These are phyloP conservation scores for Drosophila bocqueti DNA, from an alignment of 1,140 invertebrate genomes.

Conservation along the genomic window DNA sequence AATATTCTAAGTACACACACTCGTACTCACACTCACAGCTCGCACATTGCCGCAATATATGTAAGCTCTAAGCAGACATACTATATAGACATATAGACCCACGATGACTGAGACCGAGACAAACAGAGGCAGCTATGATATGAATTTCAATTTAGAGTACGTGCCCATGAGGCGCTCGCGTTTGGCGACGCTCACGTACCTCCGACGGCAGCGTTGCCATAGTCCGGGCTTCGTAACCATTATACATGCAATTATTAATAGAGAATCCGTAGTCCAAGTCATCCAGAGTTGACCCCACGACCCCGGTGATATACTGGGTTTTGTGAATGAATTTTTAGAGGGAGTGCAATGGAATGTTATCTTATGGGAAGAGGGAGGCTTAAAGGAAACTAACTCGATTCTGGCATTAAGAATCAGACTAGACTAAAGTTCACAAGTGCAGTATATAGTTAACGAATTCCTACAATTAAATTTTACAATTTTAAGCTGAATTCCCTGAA, in stretches of 20 bases:
- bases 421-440: too few species aligned
- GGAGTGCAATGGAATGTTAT: neutral
- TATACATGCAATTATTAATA: conserved; percentile 66
- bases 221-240: conserved; percentile 30
- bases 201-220: conserved; percentile 14
- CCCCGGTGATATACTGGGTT: neutral
- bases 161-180: conserved; percentile 71
- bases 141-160: conserved; percentile 79
- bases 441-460: too few species aligned
- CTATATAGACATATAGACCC: conserved; percentile 22
- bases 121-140: conserved; percentile 71
- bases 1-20: conserved; percentile 66
- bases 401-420: too few species aligned
- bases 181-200: conserved; percentile 62
- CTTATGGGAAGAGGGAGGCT: neutral
- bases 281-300: conserved; percentile 29
- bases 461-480: neutral
- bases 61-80: conserved; percentile 15
- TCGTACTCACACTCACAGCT: conserved; percentile 16
- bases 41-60: conserved; percentile 30
- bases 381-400: neutral
- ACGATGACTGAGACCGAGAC: conserved; percentile 29
- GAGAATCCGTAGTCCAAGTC: conserved; percentile 17
- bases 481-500: neutral
- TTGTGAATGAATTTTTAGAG: conserved; percentile 31